Evolutionary conservation across 2,113 vertebrate genomes (phyloP).

Genomic region (Neopipo cinnamomea): DNA sequence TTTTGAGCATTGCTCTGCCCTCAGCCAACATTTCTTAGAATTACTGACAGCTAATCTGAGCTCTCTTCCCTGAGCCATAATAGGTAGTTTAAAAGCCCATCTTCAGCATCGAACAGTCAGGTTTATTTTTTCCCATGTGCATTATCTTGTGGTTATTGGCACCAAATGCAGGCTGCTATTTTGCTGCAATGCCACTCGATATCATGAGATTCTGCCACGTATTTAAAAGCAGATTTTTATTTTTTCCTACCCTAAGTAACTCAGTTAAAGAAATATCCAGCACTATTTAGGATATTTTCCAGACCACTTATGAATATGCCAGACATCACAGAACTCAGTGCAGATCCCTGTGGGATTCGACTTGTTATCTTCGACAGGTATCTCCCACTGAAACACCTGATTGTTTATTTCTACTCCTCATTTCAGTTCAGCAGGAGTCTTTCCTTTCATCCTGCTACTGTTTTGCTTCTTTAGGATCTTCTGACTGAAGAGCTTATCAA

Average conservation of each 20-base stretch:
- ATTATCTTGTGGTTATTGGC: not conserved
- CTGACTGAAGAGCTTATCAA: not conserved
- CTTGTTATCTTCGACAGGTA: too few species aligned
- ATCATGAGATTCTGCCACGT: fast-evolving
- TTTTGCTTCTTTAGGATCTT: conserved; percentile 12
- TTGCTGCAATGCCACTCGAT: not conserved
- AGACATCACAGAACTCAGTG: not conserved
- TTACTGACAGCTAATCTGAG: conserved; percentile 7
- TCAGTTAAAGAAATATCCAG: not conserved
- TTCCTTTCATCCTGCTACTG: conserved; percentile 20
- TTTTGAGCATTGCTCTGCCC: not conserved
- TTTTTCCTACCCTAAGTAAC: not conserved
- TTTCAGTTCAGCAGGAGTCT: not conserved
- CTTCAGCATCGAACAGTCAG: fast-evolving
- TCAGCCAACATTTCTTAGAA: conserved; percentile 6
- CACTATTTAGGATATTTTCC: not conserved
- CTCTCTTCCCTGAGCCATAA: not conserved
- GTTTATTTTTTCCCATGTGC: not conserved
- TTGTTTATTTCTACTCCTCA: not conserved
- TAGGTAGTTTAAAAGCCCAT: conserved; percentile 11
- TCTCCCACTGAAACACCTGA: not conserved
- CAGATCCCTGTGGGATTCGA: not conserved
- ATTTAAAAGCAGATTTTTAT: not conserved
- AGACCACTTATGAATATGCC: not conserved
- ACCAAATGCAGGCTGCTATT: not conserved